Percentiles rank a stretch among this genome's conserved stretches.
These are phyloP conservation scores for Paraplagusia blochii DNA, from an alignment of 2,113 vertebrate genomes.

Conservation along the genomic window DNA sequence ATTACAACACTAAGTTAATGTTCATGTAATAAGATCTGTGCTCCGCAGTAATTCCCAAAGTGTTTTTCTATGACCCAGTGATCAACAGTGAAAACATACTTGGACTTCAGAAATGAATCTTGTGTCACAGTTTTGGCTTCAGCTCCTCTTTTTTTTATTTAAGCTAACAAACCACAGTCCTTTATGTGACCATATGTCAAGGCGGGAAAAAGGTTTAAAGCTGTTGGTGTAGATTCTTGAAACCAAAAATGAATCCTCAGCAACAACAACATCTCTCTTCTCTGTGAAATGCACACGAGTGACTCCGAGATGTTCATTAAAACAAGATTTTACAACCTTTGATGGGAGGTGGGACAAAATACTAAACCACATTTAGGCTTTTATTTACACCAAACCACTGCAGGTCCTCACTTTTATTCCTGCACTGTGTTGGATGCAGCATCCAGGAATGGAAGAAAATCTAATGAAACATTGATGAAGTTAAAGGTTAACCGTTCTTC, in stretches of 20 bases:
- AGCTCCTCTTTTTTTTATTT: conserved; percentile 7
- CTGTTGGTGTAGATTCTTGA: not conserved
- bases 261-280: not conserved
- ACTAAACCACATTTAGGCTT: conserved; percentile 41
- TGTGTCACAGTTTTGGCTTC: conserved; percentile 7
- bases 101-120: not conserved
- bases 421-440: not conserved
- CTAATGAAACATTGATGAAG: conserved; percentile 70
- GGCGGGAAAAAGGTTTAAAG: not conserved
- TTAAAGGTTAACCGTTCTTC: conserved; percentile 69
- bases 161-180: conserved; percentile 6
- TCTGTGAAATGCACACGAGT: conserved; percentile 50
- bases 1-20: not conserved
- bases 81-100: conserved; percentile 1
- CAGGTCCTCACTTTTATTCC: conserved; percentile 17
- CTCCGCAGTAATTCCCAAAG: not conserved
- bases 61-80: too few relatives aligned
- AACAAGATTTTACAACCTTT: conserved; percentile 18
- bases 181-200: conserved; percentile 6
- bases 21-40: not conserved
- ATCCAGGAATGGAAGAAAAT: conserved; percentile 1
- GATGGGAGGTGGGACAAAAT: conserved; percentile 34
- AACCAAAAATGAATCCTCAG: conserved; percentile 32
- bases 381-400: conserved; percentile 47
- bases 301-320: conserved; percentile 42